Conservation (phyloP, 1,140 invertebrate genomes). For the Ips nitidus region DNA sequence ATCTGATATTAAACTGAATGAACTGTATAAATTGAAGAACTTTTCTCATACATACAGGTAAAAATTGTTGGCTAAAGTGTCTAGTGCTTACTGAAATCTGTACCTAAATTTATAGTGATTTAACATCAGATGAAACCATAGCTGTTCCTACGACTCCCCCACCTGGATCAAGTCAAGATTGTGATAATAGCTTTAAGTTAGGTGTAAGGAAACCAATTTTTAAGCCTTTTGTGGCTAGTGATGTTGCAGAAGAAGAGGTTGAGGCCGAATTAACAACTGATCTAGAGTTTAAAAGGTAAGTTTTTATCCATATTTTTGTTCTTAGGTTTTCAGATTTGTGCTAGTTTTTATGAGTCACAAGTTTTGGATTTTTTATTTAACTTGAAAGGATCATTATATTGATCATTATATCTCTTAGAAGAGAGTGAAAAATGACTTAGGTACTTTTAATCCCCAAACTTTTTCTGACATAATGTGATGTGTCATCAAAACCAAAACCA, state of each 20-base stretch:
- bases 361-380: too few relatives aligned
- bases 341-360: too few relatives aligned
- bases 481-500: too few relatives aligned
- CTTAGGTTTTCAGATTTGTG: too few relatives aligned
- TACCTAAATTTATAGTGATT: slow-evolving; percentile 42
- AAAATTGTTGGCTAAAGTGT: background rate
- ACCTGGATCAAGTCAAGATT: background rate
- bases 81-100: too few relatives aligned
- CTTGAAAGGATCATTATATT: too few relatives aligned
- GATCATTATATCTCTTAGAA: too few relatives aligned
- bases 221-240: background rate
- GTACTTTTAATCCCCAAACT: too few relatives aligned
- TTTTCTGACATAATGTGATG: too few relatives aligned
- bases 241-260: background rate
- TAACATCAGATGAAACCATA: slow-evolving; percentile 25
- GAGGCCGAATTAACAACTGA: background rate
- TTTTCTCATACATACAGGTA: slow-evolving; percentile 50
- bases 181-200: background rate
- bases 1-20: slow-evolving; percentile 58
- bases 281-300: slow-evolving; percentile 1
- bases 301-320: background rate
- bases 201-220: background rate
- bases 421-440: too few relatives aligned
- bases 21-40: slow-evolving; percentile 58
- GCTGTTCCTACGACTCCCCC: background rate